These are phyloP conservation scores for Tympanoctomys barrerae DNA, from an alignment of 2,797 vertebrate species.

Conservation along the genomic window DNA sequence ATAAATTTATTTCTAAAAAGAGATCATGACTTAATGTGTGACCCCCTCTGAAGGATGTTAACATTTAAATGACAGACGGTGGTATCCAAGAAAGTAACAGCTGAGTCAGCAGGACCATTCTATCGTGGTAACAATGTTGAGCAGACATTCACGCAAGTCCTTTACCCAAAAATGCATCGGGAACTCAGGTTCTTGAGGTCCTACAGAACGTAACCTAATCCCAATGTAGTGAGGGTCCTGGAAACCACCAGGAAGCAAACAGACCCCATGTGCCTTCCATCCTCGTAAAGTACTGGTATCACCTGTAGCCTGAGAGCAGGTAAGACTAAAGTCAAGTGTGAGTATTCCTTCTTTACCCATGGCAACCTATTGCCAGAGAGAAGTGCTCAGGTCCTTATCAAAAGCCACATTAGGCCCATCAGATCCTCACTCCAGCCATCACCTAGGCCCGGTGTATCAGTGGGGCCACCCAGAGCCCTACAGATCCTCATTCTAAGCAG, in stretches of 20 bases:
- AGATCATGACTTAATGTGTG: background rate
- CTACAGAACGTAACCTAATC: background rate
- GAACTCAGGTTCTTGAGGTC: background rate
- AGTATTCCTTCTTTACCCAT: background rate
- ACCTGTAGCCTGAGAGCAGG: background rate
- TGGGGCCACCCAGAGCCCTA: too few species aligned
- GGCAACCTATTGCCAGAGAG: conserved; percentile 20
- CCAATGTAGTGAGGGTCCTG: background rate
- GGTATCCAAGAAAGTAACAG: background rate
- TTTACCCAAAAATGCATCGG: background rate
- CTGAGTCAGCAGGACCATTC: background rate
- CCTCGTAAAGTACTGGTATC: background rate
- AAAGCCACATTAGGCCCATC: background rate
- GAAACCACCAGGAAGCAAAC: background rate
- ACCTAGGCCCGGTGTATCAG: too few species aligned
- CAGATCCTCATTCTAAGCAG: too few species aligned
- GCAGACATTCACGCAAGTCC: background rate
- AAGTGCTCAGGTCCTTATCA: background rate
- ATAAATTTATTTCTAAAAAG: conserved; percentile 40
- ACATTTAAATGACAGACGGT: background rate
- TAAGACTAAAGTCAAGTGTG: background rate
- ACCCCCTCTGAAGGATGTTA: background rate
- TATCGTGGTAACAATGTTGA: background rate
- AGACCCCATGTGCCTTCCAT: background rate
- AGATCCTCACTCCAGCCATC: too few species aligned